phyloP scores from a whole-genome alignment of 2,888 invertebrate species.

The Meloe dianella region DNA sequence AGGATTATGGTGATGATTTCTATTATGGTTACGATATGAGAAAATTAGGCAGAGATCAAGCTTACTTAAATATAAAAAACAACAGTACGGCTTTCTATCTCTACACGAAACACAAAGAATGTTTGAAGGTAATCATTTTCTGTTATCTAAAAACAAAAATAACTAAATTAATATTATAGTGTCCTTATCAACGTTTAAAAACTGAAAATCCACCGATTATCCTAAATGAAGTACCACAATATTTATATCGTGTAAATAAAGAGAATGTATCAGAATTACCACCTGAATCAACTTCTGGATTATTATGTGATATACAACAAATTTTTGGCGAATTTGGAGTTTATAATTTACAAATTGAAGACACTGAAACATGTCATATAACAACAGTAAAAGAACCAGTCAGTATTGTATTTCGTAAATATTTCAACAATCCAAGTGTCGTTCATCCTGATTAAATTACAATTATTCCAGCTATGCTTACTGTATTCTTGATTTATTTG shows the following conservation, averaged over 20 bases:
- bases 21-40: conserved; percentile 66
- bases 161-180: conserved; percentile 4
- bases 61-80: conserved; percentile 64
- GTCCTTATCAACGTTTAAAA: conserved; percentile 6
- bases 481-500: conserved; percentile 54
- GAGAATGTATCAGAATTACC: conserved; percentile 8
- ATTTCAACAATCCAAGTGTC: not conserved
- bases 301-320: conserved; percentile 21
- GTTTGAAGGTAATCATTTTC: conserved; percentile 40
- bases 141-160: not conserved
- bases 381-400: conserved; percentile 42
- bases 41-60: conserved; percentile 69
- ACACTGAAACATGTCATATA: conserved; percentile 36
- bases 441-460: not conserved
- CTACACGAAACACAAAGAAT: conserved; percentile 37
- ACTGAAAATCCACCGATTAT: conserved; percentile 13
- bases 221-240: conserved; percentile 16
- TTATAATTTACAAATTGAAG: conserved; percentile 43
- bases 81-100: conserved; percentile 31
- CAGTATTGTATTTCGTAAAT: conserved; percentile 45
- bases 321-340: conserved; percentile 44
- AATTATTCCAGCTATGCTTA: conserved; percentile 56
- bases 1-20: conserved; percentile 63
- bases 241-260: conserved; percentile 19
- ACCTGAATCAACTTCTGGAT: not conserved